Percentiles rank a stretch among this genome's conserved stretches.
phyloP scores from a whole-genome alignment of 1,140 invertebrate species.

The Andrena cerasifolii region DNA sequence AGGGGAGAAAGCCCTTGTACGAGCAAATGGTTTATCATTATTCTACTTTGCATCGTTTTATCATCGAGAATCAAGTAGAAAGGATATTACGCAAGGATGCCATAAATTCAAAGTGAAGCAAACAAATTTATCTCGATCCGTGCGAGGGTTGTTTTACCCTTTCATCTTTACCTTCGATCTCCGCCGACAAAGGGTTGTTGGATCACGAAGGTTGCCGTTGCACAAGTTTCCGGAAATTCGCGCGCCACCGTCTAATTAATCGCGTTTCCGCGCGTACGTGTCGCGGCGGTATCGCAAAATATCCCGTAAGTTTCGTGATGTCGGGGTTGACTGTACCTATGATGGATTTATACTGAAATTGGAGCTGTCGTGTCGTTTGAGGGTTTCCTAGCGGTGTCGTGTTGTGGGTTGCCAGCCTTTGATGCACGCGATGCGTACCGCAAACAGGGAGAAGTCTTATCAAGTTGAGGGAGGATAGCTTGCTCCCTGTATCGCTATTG shows the following conservation, averaged over 20 bases:
- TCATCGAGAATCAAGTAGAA: too few species aligned
- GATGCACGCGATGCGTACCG: slow-evolving; percentile 42
- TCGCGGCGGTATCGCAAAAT: slow-evolving; percentile 16
- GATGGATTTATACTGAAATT: slow-evolving; percentile 57
- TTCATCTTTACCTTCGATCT: too few species aligned
- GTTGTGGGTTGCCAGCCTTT: slow-evolving; percentile 50
- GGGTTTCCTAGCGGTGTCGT: slow-evolving; percentile 50
- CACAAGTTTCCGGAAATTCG: background rate
- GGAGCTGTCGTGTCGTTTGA: slow-evolving; percentile 49
- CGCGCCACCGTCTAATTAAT: slow-evolving; percentile 21
- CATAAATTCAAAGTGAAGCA: too few species aligned
- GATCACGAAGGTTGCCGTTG: too few species aligned
- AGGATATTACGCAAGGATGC: too few species aligned
- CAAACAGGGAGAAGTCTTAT: slow-evolving; percentile 47
- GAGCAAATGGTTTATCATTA: too few species aligned
- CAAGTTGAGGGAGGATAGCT: slow-evolving; percentile 1
- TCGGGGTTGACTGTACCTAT: slow-evolving; percentile 2
- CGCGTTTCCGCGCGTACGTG: background rate
- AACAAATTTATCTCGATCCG: too few species aligned
- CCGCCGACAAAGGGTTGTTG: background rate
- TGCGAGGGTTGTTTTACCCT: too few species aligned
- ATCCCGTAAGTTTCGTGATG: slow-evolving; percentile 17
- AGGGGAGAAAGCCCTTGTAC: too few species aligned
- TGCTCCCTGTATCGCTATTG: slow-evolving; percentile 8
- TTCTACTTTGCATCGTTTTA: too few species aligned